These are phyloP conservation scores for Coregonus ussuriensis DNA, from an alignment of 2,797 vertebrate species.

Conservation along the genomic window DNA sequence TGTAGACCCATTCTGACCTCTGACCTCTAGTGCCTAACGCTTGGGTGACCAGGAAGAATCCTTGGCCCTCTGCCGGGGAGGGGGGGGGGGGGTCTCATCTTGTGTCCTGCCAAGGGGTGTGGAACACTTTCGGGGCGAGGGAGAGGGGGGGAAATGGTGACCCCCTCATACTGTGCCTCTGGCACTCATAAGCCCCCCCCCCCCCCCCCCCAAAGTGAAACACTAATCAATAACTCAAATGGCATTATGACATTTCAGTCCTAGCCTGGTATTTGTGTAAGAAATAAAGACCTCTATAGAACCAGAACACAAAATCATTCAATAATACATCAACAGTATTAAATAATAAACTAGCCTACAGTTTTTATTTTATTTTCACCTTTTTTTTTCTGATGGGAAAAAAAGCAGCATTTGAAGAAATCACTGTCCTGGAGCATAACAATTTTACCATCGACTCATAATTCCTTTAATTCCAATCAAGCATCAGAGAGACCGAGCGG, in stretches of 20 bases:
- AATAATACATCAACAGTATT: not conserved
- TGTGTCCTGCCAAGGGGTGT: slow-evolving; percentile 1
- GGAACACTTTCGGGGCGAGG: slow-evolving; percentile 24
- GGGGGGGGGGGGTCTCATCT: not conserved
- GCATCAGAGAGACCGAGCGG: slow-evolving; percentile 8
- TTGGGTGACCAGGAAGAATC: slow-evolving; percentile 58
- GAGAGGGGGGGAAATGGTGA: not conserved
- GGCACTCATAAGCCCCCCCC: not conserved
- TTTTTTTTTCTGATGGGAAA: too few relatives aligned
- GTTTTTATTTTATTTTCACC: too few relatives aligned
- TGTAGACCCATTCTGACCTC: slow-evolving; percentile 54
- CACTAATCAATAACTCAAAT: slow-evolving; percentile 7
- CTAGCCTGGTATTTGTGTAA: not conserved
- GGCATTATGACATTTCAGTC: not conserved
- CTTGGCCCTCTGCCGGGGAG: not conserved
- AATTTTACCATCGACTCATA: not conserved
- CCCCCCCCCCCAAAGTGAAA: slow-evolving; percentile 5
- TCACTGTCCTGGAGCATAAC: not conserved
- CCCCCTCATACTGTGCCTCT: not conserved
- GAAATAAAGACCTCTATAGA: not conserved
- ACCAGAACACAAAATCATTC: not conserved
- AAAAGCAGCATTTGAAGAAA: not conserved
- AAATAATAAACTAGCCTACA: not conserved
- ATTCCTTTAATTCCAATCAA: slow-evolving; percentile 45
- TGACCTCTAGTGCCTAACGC: slow-evolving; percentile 67